Evolutionary conservation across 2,797 vertebrate species (phyloP).

Genomic region (Urophycis tenuis): DNA sequence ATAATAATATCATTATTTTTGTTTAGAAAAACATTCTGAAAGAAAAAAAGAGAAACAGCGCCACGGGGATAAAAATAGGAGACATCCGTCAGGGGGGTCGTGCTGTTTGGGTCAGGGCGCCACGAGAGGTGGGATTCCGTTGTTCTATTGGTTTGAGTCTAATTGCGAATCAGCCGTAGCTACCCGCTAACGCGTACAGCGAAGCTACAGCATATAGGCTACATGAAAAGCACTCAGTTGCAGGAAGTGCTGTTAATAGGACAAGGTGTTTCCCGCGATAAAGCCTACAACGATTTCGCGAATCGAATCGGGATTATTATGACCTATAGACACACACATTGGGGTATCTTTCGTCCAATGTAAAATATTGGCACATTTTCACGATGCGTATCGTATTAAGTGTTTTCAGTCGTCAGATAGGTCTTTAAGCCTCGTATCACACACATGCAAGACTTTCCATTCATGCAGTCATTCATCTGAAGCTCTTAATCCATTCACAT

Average conservation of each 20-base stretch:
- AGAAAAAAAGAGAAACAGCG: slow-evolving; percentile 46
- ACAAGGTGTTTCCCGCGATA: too few relatives aligned
- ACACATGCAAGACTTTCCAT: not conserved
- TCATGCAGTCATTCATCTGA: slow-evolving; percentile 8
- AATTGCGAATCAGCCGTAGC: not conserved
- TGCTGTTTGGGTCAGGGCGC: not conserved
- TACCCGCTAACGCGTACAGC: not conserved
- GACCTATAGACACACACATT: too few relatives aligned
- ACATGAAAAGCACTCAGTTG: not conserved
- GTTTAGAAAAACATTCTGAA: not conserved
- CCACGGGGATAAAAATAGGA: slow-evolving; percentile 58
- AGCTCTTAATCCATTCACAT: slow-evolving; percentile 51
- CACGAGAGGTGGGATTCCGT: too few relatives aligned
- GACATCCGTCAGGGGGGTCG: not conserved
- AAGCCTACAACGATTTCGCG: not conserved
- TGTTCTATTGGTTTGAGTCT: not conserved
- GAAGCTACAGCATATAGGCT: not conserved
- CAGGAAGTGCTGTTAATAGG: not conserved
- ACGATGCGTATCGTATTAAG: not conserved
- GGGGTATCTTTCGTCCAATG: not conserved
- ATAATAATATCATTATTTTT: not conserved
- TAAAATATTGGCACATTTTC: not conserved
- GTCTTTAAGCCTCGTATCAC: not conserved
- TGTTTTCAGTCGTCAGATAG: not conserved
- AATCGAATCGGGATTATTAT: not conserved